phyloP scores from a whole-genome alignment of 2,797 vertebrate genomes.

The Sebastes steindachneri region DNA sequence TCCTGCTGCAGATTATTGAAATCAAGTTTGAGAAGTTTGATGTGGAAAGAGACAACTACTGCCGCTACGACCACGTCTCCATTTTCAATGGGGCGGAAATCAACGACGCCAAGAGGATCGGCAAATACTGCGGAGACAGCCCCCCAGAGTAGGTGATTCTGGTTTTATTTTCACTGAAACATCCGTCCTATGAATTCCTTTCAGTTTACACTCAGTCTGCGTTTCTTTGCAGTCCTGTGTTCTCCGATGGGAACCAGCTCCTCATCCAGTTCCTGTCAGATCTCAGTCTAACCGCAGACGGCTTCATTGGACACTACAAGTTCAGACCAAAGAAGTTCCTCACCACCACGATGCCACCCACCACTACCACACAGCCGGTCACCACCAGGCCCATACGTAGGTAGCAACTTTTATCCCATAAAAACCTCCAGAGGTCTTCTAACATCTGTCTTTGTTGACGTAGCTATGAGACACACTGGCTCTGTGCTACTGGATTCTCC shows the following conservation, averaged over 20 bases:
- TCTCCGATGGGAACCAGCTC: slow-evolving; percentile 94
- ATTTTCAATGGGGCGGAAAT: slow-evolving; percentile 95
- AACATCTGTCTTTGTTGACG: slow-evolving; percentile 33
- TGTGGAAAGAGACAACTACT: slow-evolving; percentile 98
- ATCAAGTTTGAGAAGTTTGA: slow-evolving; percentile 98
- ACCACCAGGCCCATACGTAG: slow-evolving; percentile 89
- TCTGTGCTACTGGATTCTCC: slow-evolving; percentile 7
- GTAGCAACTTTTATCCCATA: slow-evolving; percentile 59
- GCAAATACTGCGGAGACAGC: slow-evolving; percentile 97
- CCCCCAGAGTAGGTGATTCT: slow-evolving; percentile 91
- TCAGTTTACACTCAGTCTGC: slow-evolving; percentile 22
- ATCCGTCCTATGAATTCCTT: not conserved
- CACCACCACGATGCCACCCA: slow-evolving; percentile 83
- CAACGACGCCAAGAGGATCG: slow-evolving; percentile 94
- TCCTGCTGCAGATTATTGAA: slow-evolving; percentile 87
- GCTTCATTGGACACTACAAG: slow-evolving; percentile 97
- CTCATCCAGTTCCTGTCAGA: slow-evolving; percentile 98
- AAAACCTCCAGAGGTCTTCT: not conserved
- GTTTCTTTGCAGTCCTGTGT: slow-evolving; percentile 87
- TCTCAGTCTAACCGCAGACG: slow-evolving; percentile 96
- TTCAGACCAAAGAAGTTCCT: slow-evolving; percentile 93
- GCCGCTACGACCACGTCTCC: slow-evolving; percentile 95
- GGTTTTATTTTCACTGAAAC: not conserved
- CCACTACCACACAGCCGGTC: slow-evolving; percentile 79
- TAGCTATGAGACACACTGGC: slow-evolving; percentile 9